Percentiles rank a stretch among this genome's conserved stretches.
Conservation (phyloP, 1,140 invertebrate species). For the Pteromalus puparum region DNA sequence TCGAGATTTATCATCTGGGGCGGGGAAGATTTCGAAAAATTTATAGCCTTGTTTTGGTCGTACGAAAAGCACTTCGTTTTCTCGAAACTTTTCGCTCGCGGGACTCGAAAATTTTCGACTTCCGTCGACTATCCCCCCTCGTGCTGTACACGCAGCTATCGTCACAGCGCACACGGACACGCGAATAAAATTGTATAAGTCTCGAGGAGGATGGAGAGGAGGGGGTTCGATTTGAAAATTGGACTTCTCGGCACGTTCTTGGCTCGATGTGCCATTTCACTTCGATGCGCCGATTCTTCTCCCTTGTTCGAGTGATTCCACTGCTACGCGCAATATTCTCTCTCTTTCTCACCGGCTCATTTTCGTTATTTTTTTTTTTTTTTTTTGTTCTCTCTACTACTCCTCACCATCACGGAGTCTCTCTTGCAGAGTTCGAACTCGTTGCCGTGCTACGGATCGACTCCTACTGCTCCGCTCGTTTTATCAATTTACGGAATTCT, state of each 20-base stretch:
- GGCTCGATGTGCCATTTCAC: constrained; percentile 53
- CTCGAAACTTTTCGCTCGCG: background rate
- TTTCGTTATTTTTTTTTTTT: constrained; percentile 35
- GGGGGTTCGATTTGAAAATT: constrained; percentile 59
- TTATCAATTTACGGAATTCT: constrained; percentile 53
- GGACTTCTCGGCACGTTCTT: constrained; percentile 59
- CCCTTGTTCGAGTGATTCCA: constrained; percentile 48
- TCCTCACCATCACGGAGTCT: no score
- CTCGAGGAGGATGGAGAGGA: background rate
- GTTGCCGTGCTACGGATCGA: constrained; percentile 8
- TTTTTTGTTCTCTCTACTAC: no score
- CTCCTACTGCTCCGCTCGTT: constrained; percentile 6
- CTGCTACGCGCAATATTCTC: constrained; percentile 45
- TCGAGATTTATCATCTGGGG: background rate
- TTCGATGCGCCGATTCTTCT: constrained; percentile 51
- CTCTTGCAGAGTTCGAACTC: constrained; percentile 35
- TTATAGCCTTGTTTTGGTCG: background rate
- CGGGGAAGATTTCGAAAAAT: background rate
- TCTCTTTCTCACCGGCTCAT: background rate
- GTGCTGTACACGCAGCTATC: no score
- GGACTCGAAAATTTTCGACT: no score
- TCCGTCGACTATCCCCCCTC: no score
- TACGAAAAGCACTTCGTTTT: background rate
- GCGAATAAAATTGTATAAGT: constrained; percentile 17
- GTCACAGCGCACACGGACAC: background rate